Base-by-base conservation (phyloP, 35 echinoderm and acorn worm species). In the Ophioderma brevispina region DNA sequence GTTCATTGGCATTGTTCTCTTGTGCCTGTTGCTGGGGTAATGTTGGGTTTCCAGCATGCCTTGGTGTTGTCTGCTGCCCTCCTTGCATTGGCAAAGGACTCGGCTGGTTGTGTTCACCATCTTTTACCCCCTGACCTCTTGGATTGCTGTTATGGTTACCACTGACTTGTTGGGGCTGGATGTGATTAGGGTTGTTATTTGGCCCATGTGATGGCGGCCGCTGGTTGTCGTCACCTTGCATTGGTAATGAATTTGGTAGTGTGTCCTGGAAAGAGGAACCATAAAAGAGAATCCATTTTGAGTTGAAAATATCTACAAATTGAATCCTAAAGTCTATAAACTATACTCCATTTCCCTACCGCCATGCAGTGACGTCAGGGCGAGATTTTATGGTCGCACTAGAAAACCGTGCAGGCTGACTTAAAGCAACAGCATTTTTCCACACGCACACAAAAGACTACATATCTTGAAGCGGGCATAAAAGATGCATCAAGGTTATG, bases 1-100 rank as follows among this genome's bases (percentile, higher is more conserved):
- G 83, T 36, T 85, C 83, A 85, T 85, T 85, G 31, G 31, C 83
- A 52, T 64, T 59, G 14, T 36, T 37, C 55, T 85, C 46, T 56
- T 40, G 34, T 40, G 63, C 32, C 38, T 88, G 86, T 31, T 56
- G 76, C 13, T 31, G 86, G 37, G 86, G 31, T 13, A 88, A 36
- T 17, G 86, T 46, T 40, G 87, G 78, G 32, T 80, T 76, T 34
- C n/a, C 33, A 59, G 33, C 83, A 85, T 85, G 14, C 83, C 83
- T 64, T 85, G 21, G 49, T 36, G 31, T 70, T 55, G 83, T 30
- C 63, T 85, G 83, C 43, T 85, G 52, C 21, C 59, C 59, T 70
- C 59, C 59, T 70, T 70, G 59, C 59, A 70, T 70, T 70, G 59
- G 10, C 10, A 25, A 8, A 70, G 59, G 59, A 70, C 59, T 70